Evolutionary conservation across 2,113 vertebrate genomes (phyloP), one percentile per base, ranked within the genome.

Genomic region (Scalopus aquaticus): DNA sequence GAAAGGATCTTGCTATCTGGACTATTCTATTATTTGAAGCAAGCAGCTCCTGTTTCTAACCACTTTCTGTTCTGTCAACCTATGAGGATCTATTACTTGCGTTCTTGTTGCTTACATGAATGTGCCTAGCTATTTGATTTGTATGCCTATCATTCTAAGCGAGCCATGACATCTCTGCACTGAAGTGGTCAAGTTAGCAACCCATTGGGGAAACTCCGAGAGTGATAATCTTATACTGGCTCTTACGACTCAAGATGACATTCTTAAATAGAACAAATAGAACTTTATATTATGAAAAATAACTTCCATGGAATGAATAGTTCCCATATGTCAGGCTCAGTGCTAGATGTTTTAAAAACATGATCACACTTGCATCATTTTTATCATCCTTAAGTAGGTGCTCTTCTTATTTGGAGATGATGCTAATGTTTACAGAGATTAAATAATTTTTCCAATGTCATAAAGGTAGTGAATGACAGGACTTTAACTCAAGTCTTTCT

Each of bases 351-450:
- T 80, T 56, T 88, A 73, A 19, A 84, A 42, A 32, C n/a, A 69
- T 30, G 9, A 51, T 26, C 51, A 56, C 17, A 20, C 42, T 30
- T 76, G 20, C 42, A 56, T 69, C 20, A n/a, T 78, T 49, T 17
- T 56, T 24, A 70, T 24, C 49, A 76, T 9, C 35, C 72, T 44
- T 46, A 67, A 26, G 20, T 26, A n/a, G 42, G 20, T 64, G 51
- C 46, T 72, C 44, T 91, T 20, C 79, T 67, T 58, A 60, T 96
- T 70, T 88, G 30, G 20, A 90, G 76, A 39, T 70, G 76, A 84
- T 37, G 39, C 9, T 24, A 67, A 54, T 74, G 64, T 35, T 80
- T 15, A 30, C 5, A 51, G 39, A 72, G 44, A 51, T 51, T 67
- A 42, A 72, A 44, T 86, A 81, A 56, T 67, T 81, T 56, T 46